Conservation (phyloP, 2,888 invertebrate species). For the Chouioia cunea region DNA sequence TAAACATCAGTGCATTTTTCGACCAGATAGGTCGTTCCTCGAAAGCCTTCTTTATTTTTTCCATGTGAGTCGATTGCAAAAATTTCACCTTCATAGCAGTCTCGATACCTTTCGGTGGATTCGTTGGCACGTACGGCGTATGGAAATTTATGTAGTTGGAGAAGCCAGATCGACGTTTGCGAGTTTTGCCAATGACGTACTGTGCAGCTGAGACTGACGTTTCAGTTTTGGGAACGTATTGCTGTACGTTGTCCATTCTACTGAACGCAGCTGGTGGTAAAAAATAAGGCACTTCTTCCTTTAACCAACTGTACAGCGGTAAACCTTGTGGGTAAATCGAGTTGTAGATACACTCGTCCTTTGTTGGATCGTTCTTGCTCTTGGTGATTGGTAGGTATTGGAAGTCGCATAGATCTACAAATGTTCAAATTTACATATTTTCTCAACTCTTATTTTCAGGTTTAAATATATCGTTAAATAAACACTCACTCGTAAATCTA, state of each 20-base stretch:
- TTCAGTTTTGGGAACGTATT: constrained; percentile 62
- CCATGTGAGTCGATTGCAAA: constrained; percentile 61
- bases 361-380: constrained; percentile 65
- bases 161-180: constrained; percentile 72
- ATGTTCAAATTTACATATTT: constrained; percentile 35
- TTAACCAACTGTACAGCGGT: constrained; percentile 73
- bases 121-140: constrained; percentile 74
- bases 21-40: constrained; percentile 93
- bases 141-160: constrained; percentile 76
- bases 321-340: constrained; percentile 74
- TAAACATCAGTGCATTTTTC: constrained; percentile 78
- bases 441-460: constrained; percentile 1
- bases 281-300: constrained; percentile 73
- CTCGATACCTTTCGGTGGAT: constrained; percentile 74
- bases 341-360: constrained; percentile 75
- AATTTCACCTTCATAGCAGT: constrained; percentile 70
- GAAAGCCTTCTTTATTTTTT: constrained; percentile 73
- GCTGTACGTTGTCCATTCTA: constrained; percentile 76
- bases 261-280: constrained; percentile 85
- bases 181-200: constrained; percentile 70
- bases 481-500: constrained; percentile 75
- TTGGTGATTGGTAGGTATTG: constrained; percentile 85
- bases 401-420: constrained; percentile 87
- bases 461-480: constrained; percentile 3
- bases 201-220: constrained; percentile 55